A percentile compares a stretch with the other conserved stretches of the same genome.
These are phyloP conservation scores for Brachionus plicatilis DNA, from an alignment of 1,140 invertebrate species.

Conservation along the genomic window DNA sequence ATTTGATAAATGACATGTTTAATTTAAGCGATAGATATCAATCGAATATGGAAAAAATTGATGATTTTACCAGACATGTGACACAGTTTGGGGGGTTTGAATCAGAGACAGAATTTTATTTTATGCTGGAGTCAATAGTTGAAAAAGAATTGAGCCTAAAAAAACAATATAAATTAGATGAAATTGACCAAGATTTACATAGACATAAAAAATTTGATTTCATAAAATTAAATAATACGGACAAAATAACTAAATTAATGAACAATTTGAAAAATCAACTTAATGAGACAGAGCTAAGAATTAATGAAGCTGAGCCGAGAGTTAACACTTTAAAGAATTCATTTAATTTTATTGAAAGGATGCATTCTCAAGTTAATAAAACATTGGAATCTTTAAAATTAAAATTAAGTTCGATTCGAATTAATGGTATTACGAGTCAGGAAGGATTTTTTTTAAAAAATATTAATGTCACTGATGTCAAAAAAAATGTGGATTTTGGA, in stretches of 20 bases:
- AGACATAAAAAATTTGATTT: not conserved
- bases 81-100: not conserved
- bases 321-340: not conserved
- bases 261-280: not conserved
- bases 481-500: not conserved
- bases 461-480: not conserved
- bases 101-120: not conserved
- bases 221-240: not conserved
- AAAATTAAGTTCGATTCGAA: not conserved
- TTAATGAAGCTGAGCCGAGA: not conserved
- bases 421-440: not conserved
- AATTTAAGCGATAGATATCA: slow-evolving; percentile 3
- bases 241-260: not conserved
- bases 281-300: not conserved
- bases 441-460: not conserved
- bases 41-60: not conserved
- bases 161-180: not conserved
- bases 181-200: not conserved
- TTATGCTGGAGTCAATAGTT: not conserved
- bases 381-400: not conserved
- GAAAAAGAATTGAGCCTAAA: not conserved
- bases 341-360: not conserved
- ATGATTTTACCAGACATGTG: not conserved
- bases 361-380: not conserved
- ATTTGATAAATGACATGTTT: not conserved